Conservation (phyloP, 1,140 invertebrate genomes). For the Nilaparvata lugens region DNA sequence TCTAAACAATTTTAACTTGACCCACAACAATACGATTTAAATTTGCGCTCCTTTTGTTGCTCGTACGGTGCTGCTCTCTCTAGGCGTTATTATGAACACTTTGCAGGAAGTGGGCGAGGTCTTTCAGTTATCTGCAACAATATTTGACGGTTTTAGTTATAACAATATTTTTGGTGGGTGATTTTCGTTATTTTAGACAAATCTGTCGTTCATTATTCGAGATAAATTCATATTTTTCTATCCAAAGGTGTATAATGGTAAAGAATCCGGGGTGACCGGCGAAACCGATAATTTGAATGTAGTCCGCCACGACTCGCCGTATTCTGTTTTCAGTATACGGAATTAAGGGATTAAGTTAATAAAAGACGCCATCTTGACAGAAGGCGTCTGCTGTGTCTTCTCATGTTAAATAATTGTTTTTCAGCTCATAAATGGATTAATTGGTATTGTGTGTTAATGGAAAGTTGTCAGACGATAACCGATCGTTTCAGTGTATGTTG, state of each 20-base stretch:
- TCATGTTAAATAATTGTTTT: constrained; percentile 22
- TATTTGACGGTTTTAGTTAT: background rate
- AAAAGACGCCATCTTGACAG: constrained; percentile 25
- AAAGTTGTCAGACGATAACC: background rate
- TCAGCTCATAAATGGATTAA: constrained; percentile 12
- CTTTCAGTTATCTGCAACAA: background rate
- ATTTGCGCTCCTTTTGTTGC: background rate
- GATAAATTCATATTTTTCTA: background rate
- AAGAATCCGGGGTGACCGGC: background rate
- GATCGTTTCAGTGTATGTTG: no score
- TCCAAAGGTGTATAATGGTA: background rate
- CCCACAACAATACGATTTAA: no score
- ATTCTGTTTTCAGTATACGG: constrained; percentile 19
- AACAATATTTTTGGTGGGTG: background rate
- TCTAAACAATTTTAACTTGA: no score
- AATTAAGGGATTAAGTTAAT: constrained; percentile 18
- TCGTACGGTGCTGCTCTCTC: background rate
- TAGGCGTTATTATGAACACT: background rate
- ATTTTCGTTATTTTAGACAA: background rate
- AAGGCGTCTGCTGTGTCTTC: constrained; percentile 23
- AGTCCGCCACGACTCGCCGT: constrained; percentile 6
- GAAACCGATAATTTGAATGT: background rate
- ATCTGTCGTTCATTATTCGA: background rate
- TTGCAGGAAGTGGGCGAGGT: background rate
- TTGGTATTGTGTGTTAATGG: constrained; percentile 10